Percentiles rank a stretch among this genome's conserved stretches.
phyloP scores from a whole-genome alignment of 2,113 vertebrate genomes.

The Halichoeres trimaculatus region DNA sequence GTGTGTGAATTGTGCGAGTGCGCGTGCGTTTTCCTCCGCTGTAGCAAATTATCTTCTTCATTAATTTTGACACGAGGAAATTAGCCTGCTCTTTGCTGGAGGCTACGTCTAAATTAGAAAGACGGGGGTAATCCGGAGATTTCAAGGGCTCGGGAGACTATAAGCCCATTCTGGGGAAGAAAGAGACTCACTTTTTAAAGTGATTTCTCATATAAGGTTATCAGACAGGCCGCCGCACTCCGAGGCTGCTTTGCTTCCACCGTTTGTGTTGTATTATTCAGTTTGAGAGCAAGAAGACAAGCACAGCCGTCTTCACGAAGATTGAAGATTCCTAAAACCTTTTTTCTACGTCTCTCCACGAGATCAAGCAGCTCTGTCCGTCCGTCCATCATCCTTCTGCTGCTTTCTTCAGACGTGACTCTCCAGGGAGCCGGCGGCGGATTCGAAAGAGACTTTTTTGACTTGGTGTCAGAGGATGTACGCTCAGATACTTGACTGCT shows the following conservation, averaged over 20 bases:
- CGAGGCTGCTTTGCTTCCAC: neutral
- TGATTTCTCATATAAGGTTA: conserved; percentile 57
- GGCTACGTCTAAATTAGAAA: conserved; percentile 76
- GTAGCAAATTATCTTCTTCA: conserved; percentile 78
- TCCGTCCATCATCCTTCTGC: too few relatives aligned
- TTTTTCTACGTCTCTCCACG: neutral
- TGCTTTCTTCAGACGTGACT: conserved; percentile 27
- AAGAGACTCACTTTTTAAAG: conserved; percentile 39
- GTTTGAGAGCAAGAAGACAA: neutral
- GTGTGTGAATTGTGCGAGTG: neutral
- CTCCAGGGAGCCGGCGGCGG: conserved; percentile 40
- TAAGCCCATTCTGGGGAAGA: conserved; percentile 42
- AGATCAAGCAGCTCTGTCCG: neutral
- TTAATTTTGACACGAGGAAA: conserved; percentile 79
- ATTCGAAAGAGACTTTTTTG: conserved; percentile 61
- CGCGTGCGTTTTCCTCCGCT: conserved; percentile 50
- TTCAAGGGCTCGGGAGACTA: conserved; percentile 62
- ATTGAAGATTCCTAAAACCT: too few relatives aligned
- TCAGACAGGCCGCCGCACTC: conserved; percentile 24
- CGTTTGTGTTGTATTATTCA: conserved; percentile 7
- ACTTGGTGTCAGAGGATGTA: conserved; percentile 63
- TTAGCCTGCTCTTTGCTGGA: conserved; percentile 69
- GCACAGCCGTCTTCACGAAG: neutral
- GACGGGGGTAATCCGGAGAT: conserved; percentile 67
- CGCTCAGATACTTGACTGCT: conserved; percentile 60